A percentile compares a stretch with the other conserved stretches of the same genome.
phyloP scores from a whole-genome alignment of 1,140 invertebrate genomes.

The Zaprionus ghesquierei region DNA sequence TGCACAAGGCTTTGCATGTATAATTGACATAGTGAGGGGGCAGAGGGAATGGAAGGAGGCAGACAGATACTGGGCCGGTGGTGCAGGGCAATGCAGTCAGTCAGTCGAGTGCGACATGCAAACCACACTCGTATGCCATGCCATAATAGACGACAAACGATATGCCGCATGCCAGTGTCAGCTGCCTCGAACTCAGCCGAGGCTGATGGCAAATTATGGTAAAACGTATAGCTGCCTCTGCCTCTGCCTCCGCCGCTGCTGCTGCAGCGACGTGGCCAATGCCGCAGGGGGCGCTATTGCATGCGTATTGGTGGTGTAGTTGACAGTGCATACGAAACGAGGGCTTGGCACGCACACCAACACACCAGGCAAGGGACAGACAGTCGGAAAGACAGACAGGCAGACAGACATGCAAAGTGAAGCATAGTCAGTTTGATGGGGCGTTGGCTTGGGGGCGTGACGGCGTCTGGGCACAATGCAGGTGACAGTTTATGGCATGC shows the following conservation, averaged over 20 bases:
- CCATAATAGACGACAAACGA: conserved; percentile 70
- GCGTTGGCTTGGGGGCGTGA: conserved; percentile 7
- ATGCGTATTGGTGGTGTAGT: conserved; percentile 13
- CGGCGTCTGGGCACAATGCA: conserved; percentile 47
- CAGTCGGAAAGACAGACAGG: conserved; percentile 28
- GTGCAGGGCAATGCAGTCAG: too few species aligned
- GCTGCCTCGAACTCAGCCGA: conserved; percentile 36
- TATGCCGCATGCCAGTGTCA: conserved; percentile 36
- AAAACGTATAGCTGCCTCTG: conserved; percentile 74
- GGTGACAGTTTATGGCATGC: conserved; percentile 78
- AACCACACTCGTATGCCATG: conserved; percentile 41
- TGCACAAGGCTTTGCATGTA: conserved; percentile 54
- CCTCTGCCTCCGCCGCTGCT: too few species aligned
- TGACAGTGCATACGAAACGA: conserved; percentile 60
- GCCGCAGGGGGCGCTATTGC: conserved; percentile 1
- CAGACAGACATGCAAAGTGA: neutral
- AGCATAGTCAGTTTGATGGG: neutral
- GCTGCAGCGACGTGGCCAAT: neutral
- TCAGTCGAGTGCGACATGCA: conserved; percentile 44
- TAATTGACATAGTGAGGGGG: conserved; percentile 37
- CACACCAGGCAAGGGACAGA: conserved; percentile 31
- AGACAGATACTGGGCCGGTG: too few species aligned
- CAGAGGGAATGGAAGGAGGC: neutral
- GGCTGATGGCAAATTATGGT: conserved; percentile 72
- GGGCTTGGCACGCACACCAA: conserved; percentile 60